Base-by-base conservation (phyloP, 2,113 vertebrate species). In the Chloebia gouldiae region DNA sequence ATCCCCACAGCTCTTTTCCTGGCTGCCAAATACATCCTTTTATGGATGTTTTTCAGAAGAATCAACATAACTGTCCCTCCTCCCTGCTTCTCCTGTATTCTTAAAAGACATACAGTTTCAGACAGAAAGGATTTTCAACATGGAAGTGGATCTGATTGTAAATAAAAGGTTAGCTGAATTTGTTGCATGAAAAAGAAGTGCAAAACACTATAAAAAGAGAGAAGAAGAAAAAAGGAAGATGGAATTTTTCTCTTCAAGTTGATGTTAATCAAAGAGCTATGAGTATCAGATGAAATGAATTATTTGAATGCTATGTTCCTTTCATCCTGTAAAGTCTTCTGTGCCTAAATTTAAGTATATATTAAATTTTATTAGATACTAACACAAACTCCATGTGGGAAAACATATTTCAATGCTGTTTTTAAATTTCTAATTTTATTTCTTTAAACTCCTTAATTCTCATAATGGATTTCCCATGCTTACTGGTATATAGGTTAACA, bases 281-380 rank as follows among this genome's bases (percentile, higher is more conserved):
- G 31, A 93, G 25, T 89, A 90, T 63, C 47, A 78, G 63, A 86
- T 69, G 27, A 69, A 69, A 45, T 69, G 22, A 49, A 56, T 56
- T 5, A 66, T 93, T 90, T 71, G 70, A 85, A 63, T 75, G 28
- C 10, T 65, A 27, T 75, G 20, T 93, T 85, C n/a, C 42, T 75
- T 86, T 45, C 45, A 57, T 81, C 69, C 40, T 66, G 19, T 27
- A 37, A 69, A 77, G n/a, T 61, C 19, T 64, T 92, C 56, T 92
- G 11, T 69, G 31, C 51, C 84, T 92, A 70, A 61, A n/a, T 73
- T 45, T 83, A 81, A 57, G n/a, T 57, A 13, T 70, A 19, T 65
- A 13, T 57, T 75, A 73, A 12, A 44, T 80, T 82, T 88, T 82
- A 40, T 66, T 79, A 56, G 37, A 44, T 40, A 35, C 16, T 57